A percentile compares a stretch with the other conserved stretches of the same genome.
Conservation (phyloP, 2,113 vertebrate genomes). For the Epinephelus cyanopodus region DNA sequence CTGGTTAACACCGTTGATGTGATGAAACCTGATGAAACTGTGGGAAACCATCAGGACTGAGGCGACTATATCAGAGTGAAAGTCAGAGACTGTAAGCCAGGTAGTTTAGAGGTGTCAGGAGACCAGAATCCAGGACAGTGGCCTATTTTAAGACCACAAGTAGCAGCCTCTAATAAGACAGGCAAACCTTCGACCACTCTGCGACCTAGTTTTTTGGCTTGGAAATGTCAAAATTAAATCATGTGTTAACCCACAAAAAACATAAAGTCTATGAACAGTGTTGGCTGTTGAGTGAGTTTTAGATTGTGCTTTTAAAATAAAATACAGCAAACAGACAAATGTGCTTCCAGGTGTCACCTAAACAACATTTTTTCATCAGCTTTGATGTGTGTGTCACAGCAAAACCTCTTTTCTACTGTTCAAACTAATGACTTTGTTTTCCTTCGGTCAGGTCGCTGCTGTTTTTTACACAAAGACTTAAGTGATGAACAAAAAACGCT, state of each 20-base stretch:
- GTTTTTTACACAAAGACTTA: slow-evolving; percentile 34
- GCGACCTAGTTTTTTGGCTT: neutral
- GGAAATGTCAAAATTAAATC: neutral
- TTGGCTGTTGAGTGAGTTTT: neutral
- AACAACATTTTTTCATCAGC: neutral
- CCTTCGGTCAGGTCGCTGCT: slow-evolving; percentile 8
- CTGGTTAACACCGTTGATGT: neutral
- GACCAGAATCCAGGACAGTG: slow-evolving; percentile 35
- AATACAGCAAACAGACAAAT: neutral
- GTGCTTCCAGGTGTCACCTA: neutral
- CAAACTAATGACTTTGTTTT: slow-evolving; percentile 7
- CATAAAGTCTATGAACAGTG: neutral
- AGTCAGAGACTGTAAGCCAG: neutral
- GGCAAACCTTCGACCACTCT: neutral
- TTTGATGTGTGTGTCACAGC: neutral
- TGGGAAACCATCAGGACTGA: neutral
- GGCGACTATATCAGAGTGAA: neutral
- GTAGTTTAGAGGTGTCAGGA: slow-evolving; percentile 5
- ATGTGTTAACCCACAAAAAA: neutral
- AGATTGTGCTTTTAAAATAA: neutral
- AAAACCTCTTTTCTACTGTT: neutral
- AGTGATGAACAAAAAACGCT: slow-evolving; percentile 8
- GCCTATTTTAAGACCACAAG: slow-evolving; percentile 12
- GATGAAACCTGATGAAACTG: neutral
- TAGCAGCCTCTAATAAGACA: neutral